Base-by-base conservation (phyloP, 2,113 vertebrate genomes). In the Dendrocopos noguchii region DNA sequence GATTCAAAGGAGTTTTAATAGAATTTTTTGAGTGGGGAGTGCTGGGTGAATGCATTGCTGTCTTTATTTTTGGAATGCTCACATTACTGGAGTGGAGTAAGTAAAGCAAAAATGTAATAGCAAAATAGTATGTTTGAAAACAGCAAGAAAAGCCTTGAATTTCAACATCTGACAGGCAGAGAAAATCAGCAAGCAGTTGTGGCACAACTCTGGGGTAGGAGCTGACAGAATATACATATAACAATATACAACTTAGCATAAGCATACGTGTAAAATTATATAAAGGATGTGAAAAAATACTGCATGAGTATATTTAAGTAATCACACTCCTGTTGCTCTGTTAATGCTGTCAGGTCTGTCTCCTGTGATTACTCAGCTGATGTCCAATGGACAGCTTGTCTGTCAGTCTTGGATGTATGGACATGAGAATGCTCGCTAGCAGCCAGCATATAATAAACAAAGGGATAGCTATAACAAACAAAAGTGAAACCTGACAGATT, bases 401-500 rank as follows among this genome's bases (percentile, higher is more conserved):
- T 79, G 46, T 73, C 71, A 1, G 0, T 74, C 52, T 18, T 59
- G 56, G 64, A 44, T 0, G 0, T 64, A 44, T 21, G 44, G 67
- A 53, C 74, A 47, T 27, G 36, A 90, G 55, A 77, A 71, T 71
- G 36, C 68, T 89, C 1, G 1, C 46, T 77, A n/a, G 78, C 64
- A 71, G 87, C 67, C 71, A 85, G 71, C 15, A 10, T 66, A 47
- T 20, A 67, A 70, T 84, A 91, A 95, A 76, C 34, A 73, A 88
- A 91, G 73, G 39, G 61, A 34, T 60, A 67, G 85, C 18, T 80
- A 53, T 28, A 64, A 88, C 72, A 88, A 93, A 86, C 25, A 86
- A 80, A 88, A 84, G 50, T 70, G 64, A 90, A 87, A 74, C 29
- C 78, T 84, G 71, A 52, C 77, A 93, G 44, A 60, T 87, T 95